Evolutionary conservation across 2,888 invertebrate genomes (phyloP).

Genomic region (Capitulum mitella): DNA sequence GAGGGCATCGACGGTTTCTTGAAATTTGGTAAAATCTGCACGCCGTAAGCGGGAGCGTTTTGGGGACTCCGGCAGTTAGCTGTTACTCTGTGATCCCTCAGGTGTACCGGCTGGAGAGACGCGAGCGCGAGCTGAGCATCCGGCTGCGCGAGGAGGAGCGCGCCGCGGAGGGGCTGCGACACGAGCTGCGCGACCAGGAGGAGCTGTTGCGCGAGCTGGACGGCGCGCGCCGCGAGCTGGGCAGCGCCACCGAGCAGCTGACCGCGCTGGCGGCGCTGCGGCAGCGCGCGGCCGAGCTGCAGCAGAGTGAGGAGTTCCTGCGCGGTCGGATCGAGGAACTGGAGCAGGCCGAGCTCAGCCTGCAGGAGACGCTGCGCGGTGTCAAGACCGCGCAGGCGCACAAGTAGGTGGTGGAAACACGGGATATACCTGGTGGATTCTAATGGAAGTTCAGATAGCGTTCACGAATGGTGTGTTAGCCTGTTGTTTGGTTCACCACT

Average conservation of each 20-base stretch:
- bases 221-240: conserved; percentile 33
- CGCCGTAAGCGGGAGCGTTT: no score
- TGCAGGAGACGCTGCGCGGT: conserved; percentile 31
- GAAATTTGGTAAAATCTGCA: no score
- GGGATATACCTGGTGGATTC: no score
- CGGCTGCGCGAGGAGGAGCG: conserved; percentile 24
- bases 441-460: no score
- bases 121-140: conserved; percentile 24
- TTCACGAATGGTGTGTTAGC: no score
- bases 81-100: no score
- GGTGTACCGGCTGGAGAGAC: conserved; percentile 12
- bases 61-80: no score
- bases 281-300: neutral
- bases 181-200: conserved; percentile 36
- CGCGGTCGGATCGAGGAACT: conserved; percentile 29
- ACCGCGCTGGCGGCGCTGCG: neutral
- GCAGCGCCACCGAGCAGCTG: neutral
- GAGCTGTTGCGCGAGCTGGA: conserved; percentile 39
- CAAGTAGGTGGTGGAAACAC: neutral
- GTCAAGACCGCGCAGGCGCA: conserved; percentile 1
- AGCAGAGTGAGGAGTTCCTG: conserved; percentile 24
- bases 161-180: neutral
- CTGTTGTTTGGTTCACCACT: no score
- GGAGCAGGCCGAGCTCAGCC: conserved; percentile 31
- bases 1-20: no score